Evolutionary conservation across 1,140 invertebrate genomes (phyloP), one percentile per base, ranked within the genome.

Genomic region (Pogonognathellus flavescens): DNA sequence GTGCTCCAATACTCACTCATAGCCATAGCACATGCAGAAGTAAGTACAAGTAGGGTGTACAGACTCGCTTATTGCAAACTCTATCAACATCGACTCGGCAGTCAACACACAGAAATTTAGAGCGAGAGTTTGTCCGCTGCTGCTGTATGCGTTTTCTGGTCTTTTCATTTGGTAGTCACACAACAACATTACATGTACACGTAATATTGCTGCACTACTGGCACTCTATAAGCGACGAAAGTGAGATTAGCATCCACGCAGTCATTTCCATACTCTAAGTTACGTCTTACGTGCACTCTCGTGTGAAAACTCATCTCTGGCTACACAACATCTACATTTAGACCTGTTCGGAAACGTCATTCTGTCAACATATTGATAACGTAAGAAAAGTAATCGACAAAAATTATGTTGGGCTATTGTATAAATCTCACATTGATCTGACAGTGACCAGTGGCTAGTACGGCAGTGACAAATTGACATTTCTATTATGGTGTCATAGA

Each of bases 1-100:
- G 83, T 84, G 83, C 83, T 84, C 70, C 55, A 53, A 80, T 84
- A 80, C 52, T 59, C 83, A 76, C 66, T 57, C 83, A 41, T 41
- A 41, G 31, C 31, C 31, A 41, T 41, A 53, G 25, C 22, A 55
- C n/a, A 18, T 7, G 80, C 2, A 81, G 49, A 7, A 49, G 16
- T 50, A 55, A 13, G 25, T 25, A 5, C 80, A 18, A 80, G 31
- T 41, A 41, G 31, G 31, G 31, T 41, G 31, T 41, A 20, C 25
- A 57, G 55, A 20, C 57, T 59, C 81, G 53, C 25, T 59, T 60
- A 49, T 59, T 59, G 25, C 55, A 57, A 57, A 60, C 55, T 59
- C 53, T 59, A 59, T 59, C 57, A 59, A 20, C 81, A 57, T 57
- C 81, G 18, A 20, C 31, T 76, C 70, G 18, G 18, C 70, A 50